Percentiles rank a stretch among this genome's conserved stretches.
Conservation (phyloP, 2,888 invertebrate genomes). For the Apamea monoglypha region DNA sequence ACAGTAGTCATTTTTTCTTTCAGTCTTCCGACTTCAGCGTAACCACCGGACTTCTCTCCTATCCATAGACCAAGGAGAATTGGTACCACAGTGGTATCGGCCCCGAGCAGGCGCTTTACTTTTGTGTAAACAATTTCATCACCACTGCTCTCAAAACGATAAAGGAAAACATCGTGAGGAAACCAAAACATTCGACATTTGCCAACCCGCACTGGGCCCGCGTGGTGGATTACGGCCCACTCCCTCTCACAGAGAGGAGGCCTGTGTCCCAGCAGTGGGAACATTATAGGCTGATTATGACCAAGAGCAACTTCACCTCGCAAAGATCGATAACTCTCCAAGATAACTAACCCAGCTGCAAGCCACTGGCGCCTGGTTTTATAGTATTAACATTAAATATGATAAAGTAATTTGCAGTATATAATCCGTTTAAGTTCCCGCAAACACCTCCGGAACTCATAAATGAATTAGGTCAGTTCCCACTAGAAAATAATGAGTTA, state of each 20-base stretch:
- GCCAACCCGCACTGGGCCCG: too few relatives aligned
- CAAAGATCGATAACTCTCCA: background rate
- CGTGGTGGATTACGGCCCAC: too few relatives aligned
- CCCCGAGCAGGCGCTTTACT: too few relatives aligned
- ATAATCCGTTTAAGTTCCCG: slow-evolving; percentile 44
- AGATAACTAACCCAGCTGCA: slow-evolving; percentile 3
- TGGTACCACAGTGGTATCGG: too few relatives aligned
- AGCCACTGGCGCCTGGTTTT: background rate
- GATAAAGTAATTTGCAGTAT: slow-evolving; percentile 26
- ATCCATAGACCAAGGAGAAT: background rate
- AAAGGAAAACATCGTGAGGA: too few relatives aligned
- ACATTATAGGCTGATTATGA: too few relatives aligned
- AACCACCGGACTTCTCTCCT: background rate
- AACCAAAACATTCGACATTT: too few relatives aligned
- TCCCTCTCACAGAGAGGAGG: too few relatives aligned
- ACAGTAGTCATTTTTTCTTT: background rate
- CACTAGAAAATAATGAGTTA: slow-evolving; percentile 60
- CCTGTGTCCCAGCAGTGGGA: too few relatives aligned
- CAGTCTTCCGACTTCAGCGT: background rate
- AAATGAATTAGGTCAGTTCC: slow-evolving; percentile 65
- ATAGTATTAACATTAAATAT: slow-evolving; percentile 19
- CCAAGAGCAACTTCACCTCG: background rate
- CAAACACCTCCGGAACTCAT: slow-evolving; percentile 42
- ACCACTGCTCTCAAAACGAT: too few relatives aligned
- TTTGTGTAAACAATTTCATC: too few relatives aligned